A percentile compares a stretch with the other conserved stretches of the same genome.
These are phyloP conservation scores for Dichetophora obliterata DNA, from an alignment of 2,888 invertebrate species.

Conservation along the genomic window DNA sequence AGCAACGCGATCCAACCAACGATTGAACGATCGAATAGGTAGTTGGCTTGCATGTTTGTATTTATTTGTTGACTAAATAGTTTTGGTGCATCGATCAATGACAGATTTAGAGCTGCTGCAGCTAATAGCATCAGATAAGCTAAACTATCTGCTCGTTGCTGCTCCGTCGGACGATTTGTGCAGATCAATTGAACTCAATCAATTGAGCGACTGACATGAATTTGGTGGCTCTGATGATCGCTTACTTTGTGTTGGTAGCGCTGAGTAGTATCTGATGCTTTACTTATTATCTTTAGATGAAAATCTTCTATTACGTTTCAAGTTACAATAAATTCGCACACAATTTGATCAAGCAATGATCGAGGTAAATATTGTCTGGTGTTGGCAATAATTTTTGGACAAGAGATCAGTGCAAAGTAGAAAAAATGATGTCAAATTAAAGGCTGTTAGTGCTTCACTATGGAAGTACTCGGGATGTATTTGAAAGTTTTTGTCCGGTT, in stretches of 20 bases:
- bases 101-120: slow-evolving; percentile 37
- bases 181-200: slow-evolving; percentile 25
- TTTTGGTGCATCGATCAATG: slow-evolving; percentile 32
- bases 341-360: neutral
- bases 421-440: too few species aligned
- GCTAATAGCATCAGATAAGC: slow-evolving; percentile 37
- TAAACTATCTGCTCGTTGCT: neutral
- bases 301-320: neutral
- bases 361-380: neutral
- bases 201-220: slow-evolving; percentile 12
- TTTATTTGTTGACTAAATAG: slow-evolving; percentile 29
- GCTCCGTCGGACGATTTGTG: slow-evolving; percentile 23
- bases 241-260: slow-evolving; percentile 19
- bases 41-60: slow-evolving; percentile 1
- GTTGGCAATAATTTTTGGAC: neutral
- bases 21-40: neutral
- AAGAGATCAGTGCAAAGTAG: neutral
- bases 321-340: slow-evolving; percentile 23
- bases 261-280: neutral
- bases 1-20: neutral
- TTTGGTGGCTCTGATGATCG: slow-evolving; percentile 25
- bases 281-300: neutral
- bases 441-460: too few species aligned
- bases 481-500: too few species aligned
- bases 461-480: too few species aligned